Evolutionary conservation across 35 echinoderm and acorn worm genomes (phyloP).

Genomic region (Apostichopus parvimensis): DNA sequence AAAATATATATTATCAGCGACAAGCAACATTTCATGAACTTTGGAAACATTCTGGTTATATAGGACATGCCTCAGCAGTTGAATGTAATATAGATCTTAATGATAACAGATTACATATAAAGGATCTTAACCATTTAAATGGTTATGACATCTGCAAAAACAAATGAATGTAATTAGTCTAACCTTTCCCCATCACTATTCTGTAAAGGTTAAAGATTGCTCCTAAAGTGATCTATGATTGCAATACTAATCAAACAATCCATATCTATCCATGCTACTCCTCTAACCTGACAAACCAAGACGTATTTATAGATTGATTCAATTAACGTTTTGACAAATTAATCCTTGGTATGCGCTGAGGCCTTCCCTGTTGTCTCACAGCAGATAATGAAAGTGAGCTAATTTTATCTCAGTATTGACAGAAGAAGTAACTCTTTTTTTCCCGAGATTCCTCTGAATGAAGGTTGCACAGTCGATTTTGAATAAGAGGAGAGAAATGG

Average conservation of each 20-base stretch:
- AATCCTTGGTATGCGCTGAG: not conserved
- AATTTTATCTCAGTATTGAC: not conserved
- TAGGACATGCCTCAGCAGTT: too few relatives aligned
- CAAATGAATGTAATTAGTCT: slow-evolving; percentile 19
- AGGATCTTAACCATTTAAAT: not conserved
- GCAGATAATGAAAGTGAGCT: not conserved
- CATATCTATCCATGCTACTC: not conserved
- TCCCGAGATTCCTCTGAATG: not conserved
- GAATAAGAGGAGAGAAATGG: not conserved
- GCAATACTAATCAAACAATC: not conserved
- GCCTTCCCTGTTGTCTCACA: not conserved
- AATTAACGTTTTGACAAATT: slow-evolving; percentile 20
- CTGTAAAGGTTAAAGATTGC: not conserved
- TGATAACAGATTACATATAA: too few relatives aligned
- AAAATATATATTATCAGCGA: too few relatives aligned
- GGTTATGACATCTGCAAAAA: not conserved
- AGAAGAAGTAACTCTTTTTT: not conserved
- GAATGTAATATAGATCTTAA: too few relatives aligned
- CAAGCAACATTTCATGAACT: too few relatives aligned
- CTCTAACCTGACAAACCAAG: not conserved
- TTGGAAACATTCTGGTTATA: too few relatives aligned
- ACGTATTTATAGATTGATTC: slow-evolving; percentile 11
- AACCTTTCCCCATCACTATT: not conserved
- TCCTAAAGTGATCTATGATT: not conserved
- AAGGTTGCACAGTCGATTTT: not conserved